These are phyloP conservation scores for Tangara arthus DNA, from an alignment of 2,797 vertebrate species.

Conservation along the genomic window DNA sequence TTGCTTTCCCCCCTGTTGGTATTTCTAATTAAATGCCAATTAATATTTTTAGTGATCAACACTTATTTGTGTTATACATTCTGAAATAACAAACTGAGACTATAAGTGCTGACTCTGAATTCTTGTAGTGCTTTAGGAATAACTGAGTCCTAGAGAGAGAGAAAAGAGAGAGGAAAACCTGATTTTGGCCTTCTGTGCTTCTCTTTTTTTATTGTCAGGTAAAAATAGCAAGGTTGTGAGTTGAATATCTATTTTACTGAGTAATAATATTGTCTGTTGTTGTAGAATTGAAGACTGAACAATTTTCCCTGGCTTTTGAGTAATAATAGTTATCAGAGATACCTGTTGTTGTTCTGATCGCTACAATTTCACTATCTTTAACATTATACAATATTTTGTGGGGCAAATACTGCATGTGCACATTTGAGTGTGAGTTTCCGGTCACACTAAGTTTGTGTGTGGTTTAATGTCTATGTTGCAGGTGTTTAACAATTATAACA, in stretches of 20 bases:
- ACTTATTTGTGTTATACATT: background rate
- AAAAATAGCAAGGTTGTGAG: background rate
- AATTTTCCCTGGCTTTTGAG: background rate
- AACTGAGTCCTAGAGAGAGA: background rate
- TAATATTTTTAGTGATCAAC: slow-evolving; percentile 2
- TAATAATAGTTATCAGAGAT: background rate
- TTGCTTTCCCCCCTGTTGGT: background rate
- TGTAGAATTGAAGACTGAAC: background rate
- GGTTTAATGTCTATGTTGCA: background rate
- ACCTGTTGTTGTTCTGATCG: background rate
- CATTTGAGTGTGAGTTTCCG: background rate
- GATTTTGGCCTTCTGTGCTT: background rate
- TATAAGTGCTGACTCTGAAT: background rate
- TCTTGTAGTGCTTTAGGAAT: background rate
- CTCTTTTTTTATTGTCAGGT: background rate
- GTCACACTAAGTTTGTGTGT: slow-evolving; percentile 7
- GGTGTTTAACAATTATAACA: background rate
- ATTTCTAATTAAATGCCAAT: slow-evolving; percentile 55
- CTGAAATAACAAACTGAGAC: background rate
- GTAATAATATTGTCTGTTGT: background rate
- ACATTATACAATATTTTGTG: background rate
- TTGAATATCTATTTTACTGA: background rate
- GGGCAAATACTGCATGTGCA: background rate
- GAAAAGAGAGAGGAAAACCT: background rate
- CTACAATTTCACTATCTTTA: slow-evolving; percentile 2